Base-by-base conservation (phyloP, 2,113 vertebrate species). In the Dicentrarchus labrax region DNA sequence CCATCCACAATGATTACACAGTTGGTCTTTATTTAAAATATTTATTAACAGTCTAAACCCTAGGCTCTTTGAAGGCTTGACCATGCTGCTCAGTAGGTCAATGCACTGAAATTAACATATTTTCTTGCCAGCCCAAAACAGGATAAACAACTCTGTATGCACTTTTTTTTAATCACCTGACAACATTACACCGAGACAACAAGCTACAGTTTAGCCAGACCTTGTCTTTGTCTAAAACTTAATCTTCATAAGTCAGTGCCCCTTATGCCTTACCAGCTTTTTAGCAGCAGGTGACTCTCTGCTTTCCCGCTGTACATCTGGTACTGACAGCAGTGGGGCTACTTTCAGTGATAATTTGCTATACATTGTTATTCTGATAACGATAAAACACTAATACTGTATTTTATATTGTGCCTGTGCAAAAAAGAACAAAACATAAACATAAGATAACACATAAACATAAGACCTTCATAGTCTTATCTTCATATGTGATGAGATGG, bases 261-360 rank as follows among this genome's bases (percentile, higher is more conserved):
- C 76, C 50, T 74, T 38, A 74, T 50, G 51, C 56, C 21, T 68
- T 17, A 85, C 13, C 19, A 68, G 67, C 43, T 38, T 50, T 71
- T 54, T 48, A 73, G 60, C 86, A 86, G 84, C 77, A 84, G 80
- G 82, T 71, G 61, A 68, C 47, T 36, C 69, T 80, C 80, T 80
- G 65, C 36, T 72, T 57, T 72, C 48, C 73, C 62, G 66, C 54
- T 82, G 69, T 78, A 69, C 85, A 59, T 79, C 77, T 84, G 77
- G 51, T 78, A 47, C 36, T 51, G 12, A 22, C 71, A 79, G 48
- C 73, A 74, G 51, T 17, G 6, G 13, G 45, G 22, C 54, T 59
- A 67, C 16, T 61, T 76, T 69, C 47, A 56, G 45, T 75, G 47
- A 30, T 30, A 8, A 30, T 51, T 39, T 41, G n/a, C 51, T n/a